A percentile compares a stretch with the other conserved stretches of the same genome.
These are phyloP conservation scores for Papilio gigon DNA, from an alignment of 2,888 invertebrate genomes.

Conservation along the genomic window DNA sequence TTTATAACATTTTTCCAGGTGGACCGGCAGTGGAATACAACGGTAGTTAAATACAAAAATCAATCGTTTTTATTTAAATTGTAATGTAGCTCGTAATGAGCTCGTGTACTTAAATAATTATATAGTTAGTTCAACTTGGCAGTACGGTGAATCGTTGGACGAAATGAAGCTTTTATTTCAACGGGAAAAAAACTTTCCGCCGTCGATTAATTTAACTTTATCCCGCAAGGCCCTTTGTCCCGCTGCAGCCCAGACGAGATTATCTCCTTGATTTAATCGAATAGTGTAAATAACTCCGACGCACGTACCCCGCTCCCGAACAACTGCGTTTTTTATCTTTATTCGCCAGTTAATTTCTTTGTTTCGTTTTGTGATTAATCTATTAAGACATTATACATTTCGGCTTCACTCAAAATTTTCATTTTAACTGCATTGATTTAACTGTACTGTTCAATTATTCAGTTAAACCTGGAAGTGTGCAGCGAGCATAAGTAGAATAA, in stretches of 20 bases:
- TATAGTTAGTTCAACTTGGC: neutral
- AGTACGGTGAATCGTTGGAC: neutral
- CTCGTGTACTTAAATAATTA: neutral
- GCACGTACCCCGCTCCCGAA: neutral
- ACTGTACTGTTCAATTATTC: too few species aligned
- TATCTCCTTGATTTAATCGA: conserved; percentile 16
- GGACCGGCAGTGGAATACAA: too few species aligned
- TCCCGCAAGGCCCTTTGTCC: conserved; percentile 7
- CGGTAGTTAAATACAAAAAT: neutral
- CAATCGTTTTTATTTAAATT: neutral
- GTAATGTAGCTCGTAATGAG: neutral
- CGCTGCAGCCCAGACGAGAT: conserved; percentile 2
- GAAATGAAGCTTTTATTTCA: conserved; percentile 26
- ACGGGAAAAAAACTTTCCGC: conserved; percentile 34
- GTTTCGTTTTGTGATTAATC: neutral
- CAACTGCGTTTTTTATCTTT: neutral
- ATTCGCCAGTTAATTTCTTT: neutral
- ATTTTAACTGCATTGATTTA: too few species aligned
- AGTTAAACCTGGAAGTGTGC: too few species aligned
- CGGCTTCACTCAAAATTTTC: too few species aligned
- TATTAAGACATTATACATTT: too few species aligned
- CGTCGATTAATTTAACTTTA: conserved; percentile 66
- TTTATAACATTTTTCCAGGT: too few species aligned
- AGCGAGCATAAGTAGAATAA: too few species aligned
- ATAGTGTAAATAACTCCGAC: conserved; percentile 24